phyloP scores from a whole-genome alignment of 1,140 invertebrate species.

The Uloborus diversus region DNA sequence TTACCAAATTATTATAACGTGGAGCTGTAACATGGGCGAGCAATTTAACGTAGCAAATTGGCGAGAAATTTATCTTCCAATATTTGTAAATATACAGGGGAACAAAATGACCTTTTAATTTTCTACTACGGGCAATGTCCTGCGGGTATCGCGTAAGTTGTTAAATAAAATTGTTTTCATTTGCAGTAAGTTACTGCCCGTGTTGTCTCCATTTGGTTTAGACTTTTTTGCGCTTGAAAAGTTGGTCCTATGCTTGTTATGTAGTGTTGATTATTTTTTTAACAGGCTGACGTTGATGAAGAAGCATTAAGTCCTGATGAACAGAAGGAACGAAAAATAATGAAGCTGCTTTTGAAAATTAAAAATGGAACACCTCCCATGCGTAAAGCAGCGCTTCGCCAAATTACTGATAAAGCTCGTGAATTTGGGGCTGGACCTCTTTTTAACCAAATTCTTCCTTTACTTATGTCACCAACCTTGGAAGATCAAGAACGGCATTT shows the following conservation, averaged over 20 bases:
- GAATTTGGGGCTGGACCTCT: constrained; percentile 98
- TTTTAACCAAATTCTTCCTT: constrained; percentile 98
- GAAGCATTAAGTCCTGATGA: constrained; percentile 94
- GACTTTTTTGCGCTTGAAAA: no score
- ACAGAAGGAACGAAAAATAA: constrained; percentile 98
- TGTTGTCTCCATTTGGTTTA: not conserved
- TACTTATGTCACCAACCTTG: constrained; percentile 98
- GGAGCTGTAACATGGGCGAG: no score
- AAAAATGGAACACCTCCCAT: constrained; percentile 99
- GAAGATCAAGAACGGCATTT: constrained; percentile 99
- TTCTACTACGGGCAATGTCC: no score
- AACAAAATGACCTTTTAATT: no score
- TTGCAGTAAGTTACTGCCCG: not conserved
- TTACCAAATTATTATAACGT: no score
- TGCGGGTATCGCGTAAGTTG: no score
- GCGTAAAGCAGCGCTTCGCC: constrained; percentile 95
- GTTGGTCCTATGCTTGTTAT: no score
- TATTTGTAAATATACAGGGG: no score
- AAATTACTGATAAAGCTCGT: constrained; percentile 98
- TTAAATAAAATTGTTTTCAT: no score
- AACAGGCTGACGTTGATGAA: constrained; percentile 93
- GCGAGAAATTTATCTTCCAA: no score
- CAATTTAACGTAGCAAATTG: no score
- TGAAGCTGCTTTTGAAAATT: constrained; percentile 98
- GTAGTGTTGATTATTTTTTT: no score